Base-by-base conservation (phyloP, 2,797 vertebrate species). In the Xenentodon cancila region DNA sequence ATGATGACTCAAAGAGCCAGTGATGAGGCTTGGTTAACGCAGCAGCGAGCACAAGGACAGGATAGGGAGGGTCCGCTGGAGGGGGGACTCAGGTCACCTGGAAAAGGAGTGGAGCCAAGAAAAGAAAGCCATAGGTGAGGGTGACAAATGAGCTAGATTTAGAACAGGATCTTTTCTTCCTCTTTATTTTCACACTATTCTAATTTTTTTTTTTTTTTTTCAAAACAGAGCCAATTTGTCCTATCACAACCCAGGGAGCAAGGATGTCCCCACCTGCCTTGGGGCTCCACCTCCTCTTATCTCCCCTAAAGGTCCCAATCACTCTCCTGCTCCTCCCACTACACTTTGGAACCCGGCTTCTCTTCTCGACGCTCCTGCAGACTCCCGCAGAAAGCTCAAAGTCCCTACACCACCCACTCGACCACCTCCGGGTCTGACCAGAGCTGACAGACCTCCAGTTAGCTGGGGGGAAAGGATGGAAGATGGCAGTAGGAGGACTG, bases 271-370 rank as follows among this genome's bases (percentile, higher is more conserved):
- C 0, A 93, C 93, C 71, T 93, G 92, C 84, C 94, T 97, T 0
- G 94, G 96, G 0, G 95, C 95, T 0, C 96, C 96, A 1, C 96
- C 96, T 0, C 96, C 96, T 0, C 95, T 96, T 53, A 96, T 97
- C 66, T 91, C 91, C 53, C 91, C 91, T 0, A 92, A 89, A 82
- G 78, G 78, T 52, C 59, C 71, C 43, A 73, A 87, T 64, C 82
- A 85, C 40, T 64, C 67, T 4, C 46, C 85, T 13, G 77, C 67
- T 9, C 84, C 91, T 90, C 93, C 93, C n/a, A 92, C 94, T 0
- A 93, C 94, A 17, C 93, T 96, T 73, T 97, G 96, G 96, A 97
- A 96, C 82, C 96, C 96, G 0, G 95, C 95, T 43, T 92, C 95
- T 17, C 86, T 97, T 48, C 93, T 96, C 43, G 95, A 96, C 57